These are phyloP conservation scores for Sebastes goodei DNA, from an alignment of 2,797 vertebrate species.

Conservation along the genomic window DNA sequence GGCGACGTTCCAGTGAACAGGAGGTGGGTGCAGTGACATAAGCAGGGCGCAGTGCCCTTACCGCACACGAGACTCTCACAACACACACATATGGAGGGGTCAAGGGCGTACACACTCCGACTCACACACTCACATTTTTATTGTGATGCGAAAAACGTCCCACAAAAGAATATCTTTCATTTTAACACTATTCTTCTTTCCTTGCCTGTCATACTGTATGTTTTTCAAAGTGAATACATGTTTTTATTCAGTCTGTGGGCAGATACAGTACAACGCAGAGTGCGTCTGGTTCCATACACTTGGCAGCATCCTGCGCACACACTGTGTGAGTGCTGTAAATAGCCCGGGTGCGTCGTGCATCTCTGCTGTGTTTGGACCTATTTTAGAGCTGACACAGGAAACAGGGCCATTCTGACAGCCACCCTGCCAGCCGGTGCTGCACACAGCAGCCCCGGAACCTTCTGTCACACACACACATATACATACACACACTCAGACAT, in stretches of 20 bases:
- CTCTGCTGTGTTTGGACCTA: constrained; percentile 85
- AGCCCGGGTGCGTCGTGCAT: constrained; percentile 81
- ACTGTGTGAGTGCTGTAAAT: constrained; percentile 84
- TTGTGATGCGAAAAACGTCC: background rate
- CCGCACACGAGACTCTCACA: constrained; percentile 33
- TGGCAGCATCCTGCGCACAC: constrained; percentile 77
- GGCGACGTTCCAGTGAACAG: constrained; percentile 63
- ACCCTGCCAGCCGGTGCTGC: constrained; percentile 79
- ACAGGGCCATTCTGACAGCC: constrained; percentile 84
- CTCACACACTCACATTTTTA: background rate
- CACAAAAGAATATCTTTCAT: background rate
- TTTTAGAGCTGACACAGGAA: constrained; percentile 86
- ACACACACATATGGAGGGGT: constrained; percentile 70
- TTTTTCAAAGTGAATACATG: constrained; percentile 32
- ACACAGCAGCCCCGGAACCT: constrained; percentile 80
- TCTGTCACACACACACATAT: constrained; percentile 61
- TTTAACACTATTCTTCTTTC: constrained; percentile 1
- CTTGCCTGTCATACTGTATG: background rate
- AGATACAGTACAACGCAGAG: constrained; percentile 48
- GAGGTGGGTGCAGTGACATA: constrained; percentile 75
- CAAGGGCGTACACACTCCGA: constrained; percentile 55
- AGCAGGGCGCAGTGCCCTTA: constrained; percentile 68
- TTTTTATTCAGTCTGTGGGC: constrained; percentile 36
- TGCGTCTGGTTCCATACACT: constrained; percentile 65
- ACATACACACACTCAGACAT: background rate